Percentiles rank a stretch among this genome's conserved stretches.
Conservation (phyloP, 2,888 invertebrate genomes). For the Cordylochernes scorpioides region DNA sequence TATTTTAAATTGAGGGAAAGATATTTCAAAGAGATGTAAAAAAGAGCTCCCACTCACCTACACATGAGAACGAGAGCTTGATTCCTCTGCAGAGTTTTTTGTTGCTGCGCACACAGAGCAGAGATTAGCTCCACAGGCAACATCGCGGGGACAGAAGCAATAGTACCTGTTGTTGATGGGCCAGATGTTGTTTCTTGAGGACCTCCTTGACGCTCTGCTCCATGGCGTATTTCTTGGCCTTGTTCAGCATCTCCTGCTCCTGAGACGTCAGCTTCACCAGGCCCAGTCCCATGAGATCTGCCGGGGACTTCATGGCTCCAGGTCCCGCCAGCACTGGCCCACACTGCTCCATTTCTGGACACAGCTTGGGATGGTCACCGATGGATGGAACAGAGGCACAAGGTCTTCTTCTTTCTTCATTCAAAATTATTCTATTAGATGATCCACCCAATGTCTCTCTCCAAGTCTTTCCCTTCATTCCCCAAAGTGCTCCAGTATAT, state of each 20-base stretch:
- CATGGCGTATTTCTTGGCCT: constrained; percentile 98
- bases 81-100: constrained; percentile 51
- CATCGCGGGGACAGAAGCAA: too few relatives aligned
- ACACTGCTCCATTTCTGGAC: constrained; percentile 41
- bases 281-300: constrained; percentile 61
- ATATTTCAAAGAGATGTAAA: constrained; percentile 2
- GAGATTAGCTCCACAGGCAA: too few relatives aligned
- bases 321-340: constrained; percentile 51
- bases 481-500: too few relatives aligned
- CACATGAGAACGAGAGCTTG: constrained; percentile 59
- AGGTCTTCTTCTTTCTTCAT: too few relatives aligned
- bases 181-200: constrained; percentile 90
- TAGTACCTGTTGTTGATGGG: constrained; percentile 62
- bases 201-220: constrained; percentile 99
- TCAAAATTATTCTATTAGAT: too few relatives aligned
- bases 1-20: too few relatives aligned
- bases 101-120: too few relatives aligned
- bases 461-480: too few relatives aligned
- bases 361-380: too few relatives aligned
- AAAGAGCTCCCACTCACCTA: constrained; percentile 26
- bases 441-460: too few relatives aligned
- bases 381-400: too few relatives aligned
- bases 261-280: constrained; percentile 60
- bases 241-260: constrained; percentile 66
- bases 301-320: constrained; percentile 47